Conservation (phyloP, 2,113 vertebrate genomes). For the Pteruthius melanotis region DNA sequence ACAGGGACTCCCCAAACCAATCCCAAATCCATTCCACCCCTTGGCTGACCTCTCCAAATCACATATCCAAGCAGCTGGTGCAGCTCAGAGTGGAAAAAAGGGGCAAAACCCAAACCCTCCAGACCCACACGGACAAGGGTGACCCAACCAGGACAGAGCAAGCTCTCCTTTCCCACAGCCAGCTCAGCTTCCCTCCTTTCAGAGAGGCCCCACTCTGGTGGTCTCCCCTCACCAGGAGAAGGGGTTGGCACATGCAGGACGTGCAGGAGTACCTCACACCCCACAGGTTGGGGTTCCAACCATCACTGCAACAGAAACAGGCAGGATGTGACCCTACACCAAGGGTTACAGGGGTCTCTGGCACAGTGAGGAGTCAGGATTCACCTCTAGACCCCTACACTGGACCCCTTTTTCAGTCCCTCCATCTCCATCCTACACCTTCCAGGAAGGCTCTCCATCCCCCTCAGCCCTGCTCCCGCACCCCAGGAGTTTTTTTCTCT, state of each 20-base stretch:
- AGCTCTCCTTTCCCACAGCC: not conserved
- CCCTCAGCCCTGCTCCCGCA: not conserved
- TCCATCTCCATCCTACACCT: not conserved
- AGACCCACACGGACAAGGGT: not conserved
- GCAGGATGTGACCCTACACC: fast-evolving
- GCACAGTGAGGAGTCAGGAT: not conserved
- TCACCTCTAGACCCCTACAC: not conserved
- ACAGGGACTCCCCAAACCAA: not conserved
- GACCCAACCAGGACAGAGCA: not conserved
- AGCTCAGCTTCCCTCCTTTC: not conserved
- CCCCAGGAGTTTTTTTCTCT: not conserved
- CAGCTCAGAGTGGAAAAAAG: not conserved
- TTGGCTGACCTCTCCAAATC: not conserved
- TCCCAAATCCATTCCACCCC: not conserved
- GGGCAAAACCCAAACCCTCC: not conserved
- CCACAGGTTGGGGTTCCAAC: not conserved
- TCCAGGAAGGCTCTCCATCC: not conserved
- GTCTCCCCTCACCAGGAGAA: not conserved
- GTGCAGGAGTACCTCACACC: not conserved
- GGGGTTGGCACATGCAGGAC: fast-evolving
- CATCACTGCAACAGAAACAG: fast-evolving
- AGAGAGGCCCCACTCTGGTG: not conserved
- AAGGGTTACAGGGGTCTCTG: not conserved
- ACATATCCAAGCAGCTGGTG: not conserved
- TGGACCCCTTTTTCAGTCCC: fast-evolving